These are phyloP conservation scores for Flabesymbios commensalis DNA, from an alignment of 2,888 invertebrate species.

Conservation along the genomic window DNA sequence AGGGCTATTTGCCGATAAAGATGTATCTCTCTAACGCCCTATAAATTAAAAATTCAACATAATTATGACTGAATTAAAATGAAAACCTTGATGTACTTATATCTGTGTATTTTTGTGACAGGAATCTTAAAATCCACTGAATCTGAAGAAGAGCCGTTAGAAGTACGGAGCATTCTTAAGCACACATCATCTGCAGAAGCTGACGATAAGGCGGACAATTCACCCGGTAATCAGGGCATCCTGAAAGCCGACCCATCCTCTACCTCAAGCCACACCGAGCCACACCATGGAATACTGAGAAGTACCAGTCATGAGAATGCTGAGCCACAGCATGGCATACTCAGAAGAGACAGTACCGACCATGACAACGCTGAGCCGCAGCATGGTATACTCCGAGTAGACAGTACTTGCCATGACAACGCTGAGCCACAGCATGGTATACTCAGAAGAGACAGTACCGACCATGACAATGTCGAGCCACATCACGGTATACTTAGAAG, in stretches of 20 bases:
- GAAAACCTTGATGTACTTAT: too few relatives aligned
- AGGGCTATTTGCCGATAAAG: too few relatives aligned
- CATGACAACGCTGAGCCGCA: not conserved
- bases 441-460: not conserved
- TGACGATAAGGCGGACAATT: too few relatives aligned
- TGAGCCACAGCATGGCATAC: not conserved
- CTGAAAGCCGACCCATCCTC: not conserved
- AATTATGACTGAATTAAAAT: too few relatives aligned
- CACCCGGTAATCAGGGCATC: too few relatives aligned
- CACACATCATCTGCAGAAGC: not conserved
- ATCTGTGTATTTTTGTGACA: too few relatives aligned
- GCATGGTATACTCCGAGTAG: not conserved
- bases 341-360: constrained; percentile 1
- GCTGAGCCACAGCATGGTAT: not conserved
- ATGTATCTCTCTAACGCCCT: too few relatives aligned
- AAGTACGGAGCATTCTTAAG: constrained; percentile 3
- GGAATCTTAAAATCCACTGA: not conserved
- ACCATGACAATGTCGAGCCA: not conserved
- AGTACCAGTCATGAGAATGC: not conserved
- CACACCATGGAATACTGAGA: not conserved
- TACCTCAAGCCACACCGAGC: not conserved
- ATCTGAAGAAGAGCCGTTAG: not conserved
- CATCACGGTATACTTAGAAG: constrained; percentile 15
- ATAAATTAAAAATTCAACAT: too few relatives aligned
- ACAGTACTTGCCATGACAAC: not conserved